Base-by-base conservation (phyloP, 1,140 invertebrate genomes). In the Camponotus vicinus region DNA sequence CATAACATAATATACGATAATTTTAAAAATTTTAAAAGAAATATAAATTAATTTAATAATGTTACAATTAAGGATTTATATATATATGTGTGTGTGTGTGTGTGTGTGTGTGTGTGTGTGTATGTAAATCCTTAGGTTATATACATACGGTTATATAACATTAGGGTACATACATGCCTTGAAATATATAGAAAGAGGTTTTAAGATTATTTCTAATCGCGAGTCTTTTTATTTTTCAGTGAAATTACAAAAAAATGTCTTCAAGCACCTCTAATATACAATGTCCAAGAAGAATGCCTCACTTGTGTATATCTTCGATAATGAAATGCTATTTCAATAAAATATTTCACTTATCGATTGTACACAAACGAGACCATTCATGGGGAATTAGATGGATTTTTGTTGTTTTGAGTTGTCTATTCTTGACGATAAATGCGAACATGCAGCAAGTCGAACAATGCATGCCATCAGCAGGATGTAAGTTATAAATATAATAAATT, bases 391-490 rank as follows among this genome's bases (percentile, higher is more conserved):
- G 70, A 87, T 80, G 85, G 90, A 91, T 85, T 73, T 92, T 21
- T 57, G 89, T n/a, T 67, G 3, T 90, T 55, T 73, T 91, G 55
- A 78, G 92, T 64, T 49, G 76, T 61, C 63, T 83, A 13, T 59
- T 90, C 32, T 63, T 87, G 21, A 21, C 0, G 73, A 70, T 52
- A 15, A 87, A 34, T 84, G 88, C 87, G n/a, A n/a, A n/a, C n/a
- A n/a, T n/a, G 21, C 21, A 21, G 80, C 40, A 87, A 61, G 9
- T 8, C 87, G 73, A 78, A 94, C 21, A 21, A 21, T 21, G 21
- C 21, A 21, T 21, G 21, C 21, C 21, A 21, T 21, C 93, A 79
- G 90, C 92, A 52, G 93, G 93, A 82, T 87, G 93, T 94, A 86
- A 93, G 93, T 93, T 21, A 15, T 34, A 49, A 55, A 49, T 32